phyloP scores from a whole-genome alignment of 2,797 vertebrate genomes.

The Tragelaphus eurycerus region DNA sequence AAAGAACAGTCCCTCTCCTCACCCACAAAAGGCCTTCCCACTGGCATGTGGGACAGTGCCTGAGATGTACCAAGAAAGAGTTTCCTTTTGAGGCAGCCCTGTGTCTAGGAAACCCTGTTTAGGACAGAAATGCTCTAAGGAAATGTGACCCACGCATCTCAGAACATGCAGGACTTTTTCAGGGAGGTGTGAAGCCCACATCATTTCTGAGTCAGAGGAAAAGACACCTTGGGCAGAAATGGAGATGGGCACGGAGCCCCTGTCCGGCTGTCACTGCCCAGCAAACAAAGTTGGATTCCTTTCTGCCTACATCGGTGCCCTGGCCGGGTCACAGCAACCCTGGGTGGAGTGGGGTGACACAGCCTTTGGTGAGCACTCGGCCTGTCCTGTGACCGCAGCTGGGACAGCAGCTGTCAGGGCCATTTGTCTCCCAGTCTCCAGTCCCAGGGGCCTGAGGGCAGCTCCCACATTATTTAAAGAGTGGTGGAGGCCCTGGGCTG shows the following conservation, averaged over 20 bases:
- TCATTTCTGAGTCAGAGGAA: background rate
- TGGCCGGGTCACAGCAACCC: background rate
- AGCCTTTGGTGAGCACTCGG: background rate
- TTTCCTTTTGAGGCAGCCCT: background rate
- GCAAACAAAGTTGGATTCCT: background rate
- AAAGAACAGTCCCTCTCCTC: background rate
- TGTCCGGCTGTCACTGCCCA: background rate
- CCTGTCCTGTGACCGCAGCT: background rate
- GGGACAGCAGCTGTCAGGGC: background rate
- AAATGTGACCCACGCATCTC: background rate
- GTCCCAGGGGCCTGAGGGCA: background rate
- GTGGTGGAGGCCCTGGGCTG: constrained; percentile 44
- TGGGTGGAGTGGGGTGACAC: background rate
- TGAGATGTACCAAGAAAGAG: background rate
- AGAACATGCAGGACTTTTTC: background rate
- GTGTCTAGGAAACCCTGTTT: background rate
- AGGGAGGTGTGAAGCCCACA: background rate
- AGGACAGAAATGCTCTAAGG: background rate
- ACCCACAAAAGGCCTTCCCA: background rate
- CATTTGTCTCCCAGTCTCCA: background rate
- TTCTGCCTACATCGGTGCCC: background rate
- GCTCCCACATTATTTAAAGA: constrained; percentile 1
- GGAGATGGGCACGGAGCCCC: background rate
- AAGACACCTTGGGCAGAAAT: background rate
- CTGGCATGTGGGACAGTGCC: background rate